A percentile compares a stretch with the other conserved stretches of the same genome.
Evolutionary conservation across 2,113 vertebrate genomes (phyloP).

Genomic region (Archilochus colubris): DNA sequence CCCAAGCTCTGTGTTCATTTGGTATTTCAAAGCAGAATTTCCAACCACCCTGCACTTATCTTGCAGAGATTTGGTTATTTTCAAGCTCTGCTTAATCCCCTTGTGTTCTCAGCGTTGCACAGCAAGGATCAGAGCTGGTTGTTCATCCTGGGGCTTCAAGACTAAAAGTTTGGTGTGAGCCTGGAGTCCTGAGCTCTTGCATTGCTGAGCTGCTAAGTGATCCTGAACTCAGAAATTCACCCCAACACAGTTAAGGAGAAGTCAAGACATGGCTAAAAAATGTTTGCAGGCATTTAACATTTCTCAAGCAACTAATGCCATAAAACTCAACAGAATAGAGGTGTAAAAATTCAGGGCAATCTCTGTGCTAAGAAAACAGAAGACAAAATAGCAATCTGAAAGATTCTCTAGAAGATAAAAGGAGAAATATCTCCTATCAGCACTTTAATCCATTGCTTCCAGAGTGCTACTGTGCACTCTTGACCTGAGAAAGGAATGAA

Average conservation of each 20-base stretch:
- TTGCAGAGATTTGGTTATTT: not conserved
- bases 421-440: slow-evolving; percentile 3
- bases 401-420: not conserved
- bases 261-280: not conserved
- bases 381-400: not conserved
- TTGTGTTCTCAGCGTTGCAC: not conserved
- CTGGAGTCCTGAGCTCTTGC: not conserved
- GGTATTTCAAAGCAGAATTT: not conserved
- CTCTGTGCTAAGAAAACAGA: not conserved
- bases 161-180: not conserved
- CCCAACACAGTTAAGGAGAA: not conserved
- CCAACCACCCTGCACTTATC: not conserved
- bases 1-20: not conserved
- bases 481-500: slow-evolving; percentile 60
- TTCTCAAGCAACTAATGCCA: not conserved
- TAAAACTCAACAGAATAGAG: not conserved
- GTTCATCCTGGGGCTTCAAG: not conserved
- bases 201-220: not conserved
- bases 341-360: not conserved
- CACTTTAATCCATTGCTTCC: slow-evolving; percentile 56
- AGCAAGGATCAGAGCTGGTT: not conserved
- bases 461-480: slow-evolving; percentile 19
- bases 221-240: not conserved
- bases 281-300: not conserved
- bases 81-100: not conserved